Evolutionary conservation across 2,113 vertebrate genomes (phyloP), one percentile per base, ranked within the genome.

Genomic region (Podarcis muralis): DNA sequence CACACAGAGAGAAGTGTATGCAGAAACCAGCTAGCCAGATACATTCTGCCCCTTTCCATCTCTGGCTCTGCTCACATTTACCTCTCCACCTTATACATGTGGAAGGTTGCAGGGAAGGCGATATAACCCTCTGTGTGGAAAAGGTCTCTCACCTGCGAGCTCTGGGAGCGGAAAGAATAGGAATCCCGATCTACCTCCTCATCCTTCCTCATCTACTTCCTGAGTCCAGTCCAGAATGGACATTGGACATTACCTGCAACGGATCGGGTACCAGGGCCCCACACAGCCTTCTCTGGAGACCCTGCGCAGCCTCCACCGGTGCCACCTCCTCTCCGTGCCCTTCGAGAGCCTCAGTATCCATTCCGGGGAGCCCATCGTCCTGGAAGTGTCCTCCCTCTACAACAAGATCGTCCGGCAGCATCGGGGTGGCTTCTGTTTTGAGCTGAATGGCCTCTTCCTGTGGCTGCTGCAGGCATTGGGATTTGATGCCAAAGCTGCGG

Each of bases 311-410:
- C 2, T 97, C 2, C 97, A 98, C 85, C 89, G 53, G 23, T 43
- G 90, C 9, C 97, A 98, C 84, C 88, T 97, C 76, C 23, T 95
- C 11, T 91, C 96, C 15, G 97, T 98, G 16, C 96, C 97, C 1
- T 97, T 97, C 20, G 97, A 97, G 18, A 92, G 96, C 86, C 96
- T 98, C 16, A 95, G 96, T 69, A 85, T 96, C 9, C 97, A 98
- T 91, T 97, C 94, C 37, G 94, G 96, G 4, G 96, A 95, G 11
- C 86, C 43, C 0, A 93, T 97, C 4, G 22, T 25, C 0, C 86
- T 97, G 2, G 90, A 96, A 1, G 85, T 92, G 2, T 76, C 88
- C 0, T 84, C 71, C 4, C 59, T 98, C 0, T 98, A 97, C 35
- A 90, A 96, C n/a, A 98, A 98, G 91, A 96, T 98, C 1, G 97